Evolutionary conservation across 37 sponge, comb jelly and placozoan genomes (phyloP).

Genomic region (Corticium candelabrum): DNA sequence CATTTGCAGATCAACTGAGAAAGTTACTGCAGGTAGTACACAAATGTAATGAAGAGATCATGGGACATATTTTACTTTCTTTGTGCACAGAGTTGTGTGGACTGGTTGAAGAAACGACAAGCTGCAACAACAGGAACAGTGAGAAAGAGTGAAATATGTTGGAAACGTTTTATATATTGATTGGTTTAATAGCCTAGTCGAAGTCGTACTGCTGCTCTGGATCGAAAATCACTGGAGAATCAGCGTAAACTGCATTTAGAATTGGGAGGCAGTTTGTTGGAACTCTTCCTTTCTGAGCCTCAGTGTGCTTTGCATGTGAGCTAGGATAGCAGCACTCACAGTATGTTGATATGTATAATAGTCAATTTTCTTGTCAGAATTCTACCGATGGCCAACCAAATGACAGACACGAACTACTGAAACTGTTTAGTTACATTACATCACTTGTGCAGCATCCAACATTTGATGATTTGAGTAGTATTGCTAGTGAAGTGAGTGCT

Average conservation of each 20-base stretch:
- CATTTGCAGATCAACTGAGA: background rate
- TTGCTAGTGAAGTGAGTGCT: background rate
- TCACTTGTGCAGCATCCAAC: background rate
- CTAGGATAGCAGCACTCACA: too few species aligned
- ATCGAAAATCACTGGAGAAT: background rate
- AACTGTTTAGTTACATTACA: background rate
- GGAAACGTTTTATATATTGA: too few species aligned
- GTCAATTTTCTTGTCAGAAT: too few species aligned
- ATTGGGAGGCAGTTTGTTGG: background rate
- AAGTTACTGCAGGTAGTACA: background rate
- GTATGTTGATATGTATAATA: too few species aligned
- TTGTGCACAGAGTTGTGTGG: background rate
- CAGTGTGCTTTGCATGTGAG: background rate
- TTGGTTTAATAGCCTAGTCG: too few species aligned
- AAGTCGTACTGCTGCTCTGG: too few species aligned
- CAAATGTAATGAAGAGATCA: too few species aligned
- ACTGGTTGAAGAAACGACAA: background rate
- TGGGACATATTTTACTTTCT: too few species aligned
- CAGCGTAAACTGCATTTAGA: background rate
- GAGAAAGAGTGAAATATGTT: too few species aligned
- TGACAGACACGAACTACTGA: background rate
- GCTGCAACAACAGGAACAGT: too few species aligned
- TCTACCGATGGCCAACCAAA: too few species aligned
- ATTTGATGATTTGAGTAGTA: background rate
- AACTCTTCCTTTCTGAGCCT: background rate